Percentiles rank a stretch among this genome's conserved stretches.
These are phyloP conservation scores for Hypocryptadius cinnamomeus DNA, from an alignment of 2,113 vertebrate genomes.

Conservation along the genomic window DNA sequence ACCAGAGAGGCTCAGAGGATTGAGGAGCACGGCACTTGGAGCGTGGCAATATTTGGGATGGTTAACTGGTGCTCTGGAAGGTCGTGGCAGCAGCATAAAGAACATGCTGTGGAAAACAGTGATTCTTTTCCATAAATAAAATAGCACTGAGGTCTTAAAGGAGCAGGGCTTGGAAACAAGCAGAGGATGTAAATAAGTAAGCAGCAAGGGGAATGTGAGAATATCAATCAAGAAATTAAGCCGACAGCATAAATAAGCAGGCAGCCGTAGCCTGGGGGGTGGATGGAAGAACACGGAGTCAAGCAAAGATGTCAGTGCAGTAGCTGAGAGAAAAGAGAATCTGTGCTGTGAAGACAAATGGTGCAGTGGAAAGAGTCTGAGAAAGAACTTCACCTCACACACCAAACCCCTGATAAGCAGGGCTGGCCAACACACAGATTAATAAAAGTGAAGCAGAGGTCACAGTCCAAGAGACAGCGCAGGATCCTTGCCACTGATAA, in stretches of 20 bases:
- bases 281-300: slow-evolving; percentile 29
- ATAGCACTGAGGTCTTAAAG: slow-evolving; percentile 33
- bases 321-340: not conserved
- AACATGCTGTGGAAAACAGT: slow-evolving; percentile 41
- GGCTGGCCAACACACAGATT: not conserved
- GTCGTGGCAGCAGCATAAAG: slow-evolving; percentile 53
- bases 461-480: not conserved
- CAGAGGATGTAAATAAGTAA: slow-evolving; percentile 56
- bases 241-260: slow-evolving; percentile 63
- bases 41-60: not conserved
- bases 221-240: slow-evolving; percentile 67
- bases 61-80: slow-evolving; percentile 38
- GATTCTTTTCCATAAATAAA: slow-evolving; percentile 56
- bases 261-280: slow-evolving; percentile 43
- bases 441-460: slow-evolving; percentile 9
- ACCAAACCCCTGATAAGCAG: not conserved
- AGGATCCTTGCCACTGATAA: not conserved
- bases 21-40: not conserved
- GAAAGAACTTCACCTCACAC: not conserved
- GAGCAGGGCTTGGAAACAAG: slow-evolving; percentile 42
- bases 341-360: slow-evolving; percentile 23
- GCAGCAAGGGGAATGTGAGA: slow-evolving; percentile 55
- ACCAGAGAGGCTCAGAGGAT: not conserved
- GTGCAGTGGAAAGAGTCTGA: not conserved
- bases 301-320: slow-evolving; percentile 36